phyloP scores from a whole-genome alignment of 1,140 invertebrate genomes.

The Psilanteris sp. region DNA sequence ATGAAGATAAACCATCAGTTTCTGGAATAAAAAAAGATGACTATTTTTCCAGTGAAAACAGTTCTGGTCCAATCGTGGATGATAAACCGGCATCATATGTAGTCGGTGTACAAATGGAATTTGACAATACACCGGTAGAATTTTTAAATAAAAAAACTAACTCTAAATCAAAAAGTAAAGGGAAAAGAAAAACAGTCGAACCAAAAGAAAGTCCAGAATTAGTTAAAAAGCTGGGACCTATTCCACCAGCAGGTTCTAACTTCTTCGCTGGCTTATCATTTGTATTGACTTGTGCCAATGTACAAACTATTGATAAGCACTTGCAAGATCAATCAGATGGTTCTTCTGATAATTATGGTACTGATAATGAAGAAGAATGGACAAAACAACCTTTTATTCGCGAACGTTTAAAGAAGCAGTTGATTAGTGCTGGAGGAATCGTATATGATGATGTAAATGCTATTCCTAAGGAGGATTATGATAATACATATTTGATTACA shows the following conservation, averaged over 20 bases:
- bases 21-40: constrained; percentile 50
- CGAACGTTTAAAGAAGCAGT: constrained; percentile 80
- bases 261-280: constrained; percentile 81
- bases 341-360: constrained; percentile 66
- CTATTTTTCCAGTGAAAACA: constrained; percentile 15
- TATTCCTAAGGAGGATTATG: constrained; percentile 81
- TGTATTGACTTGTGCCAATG: constrained; percentile 80
- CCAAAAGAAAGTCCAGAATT: constrained; percentile 72
- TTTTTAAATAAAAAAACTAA: constrained; percentile 30
- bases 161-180: constrained; percentile 54
- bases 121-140: constrained; percentile 74
- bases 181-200: constrained; percentile 65
- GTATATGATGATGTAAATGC: constrained; percentile 82
- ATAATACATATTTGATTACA: constrained; percentile 80
- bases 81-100: constrained; percentile 35
- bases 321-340: constrained; percentile 29
- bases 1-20: constrained; percentile 51
- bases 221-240: constrained; percentile 79
- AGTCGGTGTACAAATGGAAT: constrained; percentile 80
- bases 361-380: constrained; percentile 79
- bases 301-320: constrained; percentile 67
- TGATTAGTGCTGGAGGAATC: constrained; percentile 80
- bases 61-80: constrained; percentile 3
- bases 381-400: constrained; percentile 80
- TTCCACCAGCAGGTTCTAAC: constrained; percentile 76